These are phyloP conservation scores for Myotis pilosus DNA, from an alignment of 2,797 vertebrate genomes.

Conservation along the genomic window DNA sequence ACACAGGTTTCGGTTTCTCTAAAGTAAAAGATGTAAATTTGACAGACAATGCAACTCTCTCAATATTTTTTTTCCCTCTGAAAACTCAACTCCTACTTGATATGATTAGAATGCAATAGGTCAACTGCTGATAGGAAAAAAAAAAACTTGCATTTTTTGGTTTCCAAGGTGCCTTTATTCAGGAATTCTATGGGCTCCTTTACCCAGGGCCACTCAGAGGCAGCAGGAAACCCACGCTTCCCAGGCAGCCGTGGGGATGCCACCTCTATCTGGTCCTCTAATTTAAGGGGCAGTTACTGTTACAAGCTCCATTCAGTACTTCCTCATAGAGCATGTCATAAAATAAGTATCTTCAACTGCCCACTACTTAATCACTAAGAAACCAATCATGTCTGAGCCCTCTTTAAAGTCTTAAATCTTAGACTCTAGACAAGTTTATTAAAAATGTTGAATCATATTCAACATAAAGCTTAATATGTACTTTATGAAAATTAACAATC, in stretches of 20 bases:
- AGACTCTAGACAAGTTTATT: conserved; percentile 19
- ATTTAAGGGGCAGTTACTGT: background rate
- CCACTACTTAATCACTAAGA: conserved; percentile 41
- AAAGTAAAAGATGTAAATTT: conserved; percentile 40
- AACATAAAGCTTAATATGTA: conserved; percentile 28
- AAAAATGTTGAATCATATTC: conserved; percentile 22
- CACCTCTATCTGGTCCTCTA: background rate
- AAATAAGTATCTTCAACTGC: conserved; percentile 28
- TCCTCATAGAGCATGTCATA: conserved; percentile 16
- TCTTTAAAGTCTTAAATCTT: conserved; percentile 51
- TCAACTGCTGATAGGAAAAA: background rate
- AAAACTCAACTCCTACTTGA: conserved; percentile 29
- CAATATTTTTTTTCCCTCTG: conserved; percentile 37
- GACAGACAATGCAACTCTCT: background rate
- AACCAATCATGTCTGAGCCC: background rate
- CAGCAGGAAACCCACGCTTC: background rate
- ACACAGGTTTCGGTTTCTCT: background rate
- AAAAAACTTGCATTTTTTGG: background rate
- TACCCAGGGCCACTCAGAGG: background rate
- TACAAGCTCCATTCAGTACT: background rate
- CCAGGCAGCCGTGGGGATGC: background rate
- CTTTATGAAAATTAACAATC: conserved; percentile 44
- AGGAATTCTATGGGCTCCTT: background rate
- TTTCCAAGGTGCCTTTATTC: conserved; percentile 22
- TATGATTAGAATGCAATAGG: conserved; percentile 10